phyloP scores from a whole-genome alignment of 2,888 invertebrate species.

The Amblyjoppa fuscipennis region DNA sequence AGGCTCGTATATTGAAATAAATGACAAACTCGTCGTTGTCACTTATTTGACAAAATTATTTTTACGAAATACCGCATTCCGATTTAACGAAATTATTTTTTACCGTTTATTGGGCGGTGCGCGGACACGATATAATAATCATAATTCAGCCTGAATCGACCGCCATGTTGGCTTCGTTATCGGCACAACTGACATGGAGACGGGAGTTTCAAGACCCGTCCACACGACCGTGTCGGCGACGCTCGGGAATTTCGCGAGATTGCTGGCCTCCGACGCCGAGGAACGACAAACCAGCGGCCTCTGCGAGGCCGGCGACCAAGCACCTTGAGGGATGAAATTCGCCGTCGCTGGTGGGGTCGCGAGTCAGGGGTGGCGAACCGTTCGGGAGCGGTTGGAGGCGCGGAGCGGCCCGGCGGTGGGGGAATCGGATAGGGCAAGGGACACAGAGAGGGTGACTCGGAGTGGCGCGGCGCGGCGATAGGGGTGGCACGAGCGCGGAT shows the following conservation, averaged over 20 bases:
- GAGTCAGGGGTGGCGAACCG: constrained; percentile 61
- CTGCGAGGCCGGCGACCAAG: constrained; percentile 24
- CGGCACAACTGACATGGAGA: too few species aligned
- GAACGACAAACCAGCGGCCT: not conserved
- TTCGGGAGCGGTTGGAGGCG: constrained; percentile 29
- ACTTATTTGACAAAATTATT: too few species aligned
- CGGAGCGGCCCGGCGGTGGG: constrained; percentile 25
- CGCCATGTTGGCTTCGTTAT: too few species aligned
- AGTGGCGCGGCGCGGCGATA: constrained; percentile 58
- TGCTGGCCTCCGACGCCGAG: not conserved
- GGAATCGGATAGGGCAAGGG: constrained; percentile 45
- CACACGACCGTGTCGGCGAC: too few species aligned
- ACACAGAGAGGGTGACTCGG: constrained; percentile 54
- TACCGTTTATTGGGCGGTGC: too few species aligned
- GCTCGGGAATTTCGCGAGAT: not conserved
- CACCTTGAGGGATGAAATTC: constrained; percentile 61
- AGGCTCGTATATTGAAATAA: too few species aligned
- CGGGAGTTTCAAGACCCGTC: too few species aligned
- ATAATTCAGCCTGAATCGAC: too few species aligned
- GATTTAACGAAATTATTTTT: too few species aligned
- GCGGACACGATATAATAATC: too few species aligned
- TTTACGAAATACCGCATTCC: too few species aligned
- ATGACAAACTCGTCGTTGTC: too few species aligned
- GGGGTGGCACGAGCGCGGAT: constrained; percentile 71
- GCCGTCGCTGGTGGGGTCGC: constrained; percentile 48